These are phyloP conservation scores for Girardinus metallicus DNA, from an alignment of 2,797 vertebrate species.

Conservation along the genomic window DNA sequence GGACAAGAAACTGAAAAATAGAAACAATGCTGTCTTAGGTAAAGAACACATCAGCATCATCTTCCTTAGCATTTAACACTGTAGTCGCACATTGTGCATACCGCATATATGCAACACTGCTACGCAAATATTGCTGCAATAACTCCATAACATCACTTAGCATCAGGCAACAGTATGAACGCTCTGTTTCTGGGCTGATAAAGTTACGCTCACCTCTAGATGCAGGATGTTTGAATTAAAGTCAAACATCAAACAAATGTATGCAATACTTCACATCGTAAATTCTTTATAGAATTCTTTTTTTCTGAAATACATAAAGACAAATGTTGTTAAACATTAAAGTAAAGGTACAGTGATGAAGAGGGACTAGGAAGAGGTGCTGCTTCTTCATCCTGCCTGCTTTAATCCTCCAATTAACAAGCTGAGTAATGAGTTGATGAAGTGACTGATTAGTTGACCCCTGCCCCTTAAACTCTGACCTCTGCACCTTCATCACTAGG, in stretches of 20 bases:
- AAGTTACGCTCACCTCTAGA: not conserved
- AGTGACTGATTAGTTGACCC: constrained; percentile 78
- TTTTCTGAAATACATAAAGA: not conserved
- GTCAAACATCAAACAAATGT: not conserved
- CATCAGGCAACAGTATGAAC: not conserved
- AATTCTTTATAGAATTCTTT: not conserved
- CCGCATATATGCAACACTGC: not conserved
- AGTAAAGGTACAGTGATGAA: constrained; percentile 11
- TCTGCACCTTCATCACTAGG: constrained; percentile 64
- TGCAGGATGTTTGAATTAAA: not conserved
- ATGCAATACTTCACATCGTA: not conserved
- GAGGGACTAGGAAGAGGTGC: constrained; percentile 29
- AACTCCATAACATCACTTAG: not conserved
- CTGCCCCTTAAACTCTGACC: constrained; percentile 73
- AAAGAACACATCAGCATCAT: not conserved
- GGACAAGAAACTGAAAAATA: not conserved
- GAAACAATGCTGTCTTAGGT: too few relatives aligned
- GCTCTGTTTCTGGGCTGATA: not conserved
- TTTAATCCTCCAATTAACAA: constrained; percentile 83
- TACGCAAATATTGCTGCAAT: not conserved
- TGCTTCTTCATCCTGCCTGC: constrained; percentile 54
- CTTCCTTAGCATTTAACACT: not conserved
- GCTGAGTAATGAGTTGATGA: constrained; percentile 81
- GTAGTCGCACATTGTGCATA: not conserved
- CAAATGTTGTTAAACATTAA: constrained; percentile 9